Percentiles rank a stretch among this genome's conserved stretches.
Evolutionary conservation across 2,797 vertebrate species (phyloP).

Genomic region (Bradypodion ventrale): DNA sequence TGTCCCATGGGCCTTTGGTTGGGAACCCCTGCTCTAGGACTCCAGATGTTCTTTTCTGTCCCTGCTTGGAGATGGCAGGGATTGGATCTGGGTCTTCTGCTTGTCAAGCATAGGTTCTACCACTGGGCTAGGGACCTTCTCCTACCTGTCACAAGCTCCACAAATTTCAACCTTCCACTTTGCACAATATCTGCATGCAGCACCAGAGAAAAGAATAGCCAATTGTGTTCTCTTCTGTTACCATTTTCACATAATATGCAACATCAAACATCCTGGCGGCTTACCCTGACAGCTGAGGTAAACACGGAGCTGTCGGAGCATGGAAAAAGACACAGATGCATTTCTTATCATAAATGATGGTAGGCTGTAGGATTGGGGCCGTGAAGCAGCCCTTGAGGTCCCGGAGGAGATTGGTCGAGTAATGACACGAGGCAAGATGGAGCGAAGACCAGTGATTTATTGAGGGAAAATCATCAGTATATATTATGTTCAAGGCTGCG

Average conservation of each 20-base stretch:
- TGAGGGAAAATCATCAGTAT: too few relatives aligned
- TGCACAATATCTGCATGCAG: neutral
- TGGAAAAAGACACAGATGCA: neutral
- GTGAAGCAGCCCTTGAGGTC: too few relatives aligned
- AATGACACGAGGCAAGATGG: too few relatives aligned
- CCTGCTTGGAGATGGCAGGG: neutral
- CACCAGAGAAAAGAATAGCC: neutral
- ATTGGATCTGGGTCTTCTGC: too few relatives aligned
- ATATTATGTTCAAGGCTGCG: too few relatives aligned
- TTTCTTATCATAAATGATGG: neutral
- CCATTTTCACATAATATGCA: neutral
- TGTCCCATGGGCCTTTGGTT: too few relatives aligned
- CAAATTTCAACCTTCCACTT: neutral
- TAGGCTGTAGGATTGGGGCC: too few relatives aligned
- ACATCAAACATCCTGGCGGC: neutral
- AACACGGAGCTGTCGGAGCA: neutral
- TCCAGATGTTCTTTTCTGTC: neutral
- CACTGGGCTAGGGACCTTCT: neutral
- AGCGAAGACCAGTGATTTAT: too few relatives aligned
- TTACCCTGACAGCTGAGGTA: neutral
- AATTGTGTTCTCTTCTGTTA: neutral
- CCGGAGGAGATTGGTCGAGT: too few relatives aligned
- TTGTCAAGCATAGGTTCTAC: neutral
- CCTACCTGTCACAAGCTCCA: neutral
- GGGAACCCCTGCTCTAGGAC: too few relatives aligned